Conservation (phyloP, 2,113 vertebrate species). For the Lasiurus cinereus region DNA sequence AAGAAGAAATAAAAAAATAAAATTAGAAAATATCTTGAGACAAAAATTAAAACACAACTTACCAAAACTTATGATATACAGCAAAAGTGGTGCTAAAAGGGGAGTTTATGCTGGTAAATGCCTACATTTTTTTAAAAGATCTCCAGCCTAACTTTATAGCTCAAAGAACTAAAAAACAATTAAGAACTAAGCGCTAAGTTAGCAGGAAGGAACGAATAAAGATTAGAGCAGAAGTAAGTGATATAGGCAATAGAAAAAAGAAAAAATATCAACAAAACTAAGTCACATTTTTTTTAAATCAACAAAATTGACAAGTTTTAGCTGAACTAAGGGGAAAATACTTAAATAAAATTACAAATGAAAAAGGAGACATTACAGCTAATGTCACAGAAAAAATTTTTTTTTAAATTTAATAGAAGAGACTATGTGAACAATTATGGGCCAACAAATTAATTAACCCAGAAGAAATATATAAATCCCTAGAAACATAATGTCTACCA, state of each 20-base stretch:
- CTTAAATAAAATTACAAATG: not conserved
- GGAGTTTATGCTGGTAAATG: not conserved
- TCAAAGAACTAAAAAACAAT: not conserved
- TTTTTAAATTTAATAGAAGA: not conserved
- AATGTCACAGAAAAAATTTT: not conserved
- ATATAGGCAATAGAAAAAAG: not conserved
- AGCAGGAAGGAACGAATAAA: conserved; percentile 1
- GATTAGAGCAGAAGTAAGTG: not conserved
- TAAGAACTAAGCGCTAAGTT: not conserved
- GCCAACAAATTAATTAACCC: not conserved
- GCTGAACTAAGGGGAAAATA: not conserved
- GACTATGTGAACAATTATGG: not conserved
- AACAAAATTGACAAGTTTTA: conserved; percentile 17
- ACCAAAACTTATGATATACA: not conserved
- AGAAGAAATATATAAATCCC: not conserved
- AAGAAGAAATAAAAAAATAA: not conserved
- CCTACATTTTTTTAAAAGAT: not conserved
- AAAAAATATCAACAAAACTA: not conserved
- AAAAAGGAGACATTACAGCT: not conserved
- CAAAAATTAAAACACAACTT: not conserved
- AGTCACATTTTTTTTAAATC: not conserved
- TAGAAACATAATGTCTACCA: not conserved
- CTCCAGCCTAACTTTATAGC: not conserved
- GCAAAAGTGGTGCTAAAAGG: not conserved
- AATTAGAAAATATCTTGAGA: conserved; percentile 8